A percentile compares a stretch with the other conserved stretches of the same genome.
Evolutionary conservation across 2,113 vertebrate genomes (phyloP).

Genomic region (Eleginops maclovinus): DNA sequence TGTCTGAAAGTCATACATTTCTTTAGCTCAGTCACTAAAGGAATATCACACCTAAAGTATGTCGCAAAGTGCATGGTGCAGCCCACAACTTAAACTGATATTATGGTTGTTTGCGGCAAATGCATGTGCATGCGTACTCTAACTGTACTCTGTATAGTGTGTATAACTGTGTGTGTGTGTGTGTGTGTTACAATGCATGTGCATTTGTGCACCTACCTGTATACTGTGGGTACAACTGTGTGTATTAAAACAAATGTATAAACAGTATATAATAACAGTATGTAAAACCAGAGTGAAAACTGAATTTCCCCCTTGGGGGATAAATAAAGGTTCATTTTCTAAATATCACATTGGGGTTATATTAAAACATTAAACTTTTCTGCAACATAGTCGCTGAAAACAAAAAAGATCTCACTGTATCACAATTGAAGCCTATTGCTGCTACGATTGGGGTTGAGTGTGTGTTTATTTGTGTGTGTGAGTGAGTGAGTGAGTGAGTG

Average conservation of each 20-base stretch:
- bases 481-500: not conserved
- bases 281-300: no score
- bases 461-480: not conserved
- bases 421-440: not conserved
- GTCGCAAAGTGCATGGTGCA: not conserved
- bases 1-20: not conserved
- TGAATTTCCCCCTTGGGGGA: no score
- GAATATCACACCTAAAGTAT: not conserved
- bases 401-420: not conserved
- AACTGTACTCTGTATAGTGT: no score
- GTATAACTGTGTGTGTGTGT: no score
- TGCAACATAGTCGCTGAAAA: not conserved
- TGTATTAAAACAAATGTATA: no score
- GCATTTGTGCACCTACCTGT: no score
- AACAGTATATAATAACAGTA: no score
- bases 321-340: no score
- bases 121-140: no score
- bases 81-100: no score
- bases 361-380: not conserved
- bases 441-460: constrained; percentile 19
- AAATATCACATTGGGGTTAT: not conserved
- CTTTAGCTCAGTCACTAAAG: not conserved
- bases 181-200: no score
- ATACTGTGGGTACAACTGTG: no score
- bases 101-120: not conserved